These are phyloP conservation scores for Pelecanoides urinatrix DNA, from an alignment of 2,113 vertebrate species.

Conservation along the genomic window DNA sequence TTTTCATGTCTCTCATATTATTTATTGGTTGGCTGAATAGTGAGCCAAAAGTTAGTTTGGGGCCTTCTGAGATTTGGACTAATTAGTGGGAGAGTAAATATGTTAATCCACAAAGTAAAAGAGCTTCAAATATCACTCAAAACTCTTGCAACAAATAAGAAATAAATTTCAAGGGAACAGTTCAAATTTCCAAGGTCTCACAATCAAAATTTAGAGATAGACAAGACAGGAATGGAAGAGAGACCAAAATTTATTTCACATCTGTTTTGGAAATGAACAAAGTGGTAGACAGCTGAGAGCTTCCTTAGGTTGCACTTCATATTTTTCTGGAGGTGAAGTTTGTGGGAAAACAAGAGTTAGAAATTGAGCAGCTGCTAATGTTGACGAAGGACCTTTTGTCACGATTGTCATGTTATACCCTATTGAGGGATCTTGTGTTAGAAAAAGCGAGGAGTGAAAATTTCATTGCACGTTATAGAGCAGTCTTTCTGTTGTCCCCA, in stretches of 20 bases:
- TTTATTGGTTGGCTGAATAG: not conserved
- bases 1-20: not conserved
- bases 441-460: not conserved
- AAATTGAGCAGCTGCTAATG: constrained; percentile 1
- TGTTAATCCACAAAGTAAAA: not conserved
- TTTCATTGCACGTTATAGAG: accelerated
- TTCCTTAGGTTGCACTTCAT: constrained; percentile 7
- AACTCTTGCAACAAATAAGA: not conserved
- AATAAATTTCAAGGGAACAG: not conserved
- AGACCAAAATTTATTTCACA: constrained; percentile 23
- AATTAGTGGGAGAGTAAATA: not conserved
- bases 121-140: not conserved
- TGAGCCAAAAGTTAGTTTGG: not conserved
- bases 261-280: constrained; percentile 20
- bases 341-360: constrained; percentile 14
- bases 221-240: not conserved
- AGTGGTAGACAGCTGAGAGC: constrained; percentile 9
- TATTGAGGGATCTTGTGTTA: not conserved
- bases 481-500: not conserved
- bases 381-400: not conserved
- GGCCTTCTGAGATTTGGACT: not conserved
- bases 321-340: constrained; percentile 17
- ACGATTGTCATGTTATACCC: not conserved
- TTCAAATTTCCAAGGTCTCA: not conserved
- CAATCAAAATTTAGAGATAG: not conserved